Conservation (phyloP, 2,888 invertebrate genomes). For the Tortricodes alternella region DNA sequence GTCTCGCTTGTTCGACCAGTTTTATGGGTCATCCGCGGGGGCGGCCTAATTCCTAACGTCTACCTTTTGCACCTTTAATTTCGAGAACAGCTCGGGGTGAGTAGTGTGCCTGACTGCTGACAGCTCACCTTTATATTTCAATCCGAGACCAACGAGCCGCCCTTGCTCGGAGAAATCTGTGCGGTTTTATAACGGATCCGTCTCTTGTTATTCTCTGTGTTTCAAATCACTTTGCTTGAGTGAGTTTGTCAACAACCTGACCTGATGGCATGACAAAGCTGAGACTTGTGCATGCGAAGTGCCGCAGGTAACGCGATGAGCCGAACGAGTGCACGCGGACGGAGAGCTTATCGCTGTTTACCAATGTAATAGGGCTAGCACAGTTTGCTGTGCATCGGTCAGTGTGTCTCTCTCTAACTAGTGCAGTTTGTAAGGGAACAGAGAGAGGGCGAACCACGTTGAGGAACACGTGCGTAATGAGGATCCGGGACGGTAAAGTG, state of each 20-base stretch:
- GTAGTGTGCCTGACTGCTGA: slow-evolving; percentile 16
- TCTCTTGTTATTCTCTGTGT: no score
- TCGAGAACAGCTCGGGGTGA: slow-evolving; percentile 8
- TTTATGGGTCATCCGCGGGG: slow-evolving; percentile 27
- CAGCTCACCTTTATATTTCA: slow-evolving; percentile 23
- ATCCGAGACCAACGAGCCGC: background rate
- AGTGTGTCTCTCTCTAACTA: no score
- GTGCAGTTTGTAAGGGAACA: no score
- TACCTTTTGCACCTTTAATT: slow-evolving; percentile 32
- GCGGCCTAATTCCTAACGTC: slow-evolving; percentile 28
- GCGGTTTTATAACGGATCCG: no score
- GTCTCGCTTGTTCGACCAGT: slow-evolving; percentile 30
- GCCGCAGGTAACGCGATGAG: slow-evolving; percentile 11
- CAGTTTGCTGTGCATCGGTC: no score
- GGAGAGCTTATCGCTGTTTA: background rate
- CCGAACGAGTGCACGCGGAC: slow-evolving; percentile 5
- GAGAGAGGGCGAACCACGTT: no score
- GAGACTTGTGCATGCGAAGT: background rate
- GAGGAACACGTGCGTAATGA: no score
- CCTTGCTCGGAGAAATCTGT: background rate
- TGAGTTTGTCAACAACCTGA: background rate
- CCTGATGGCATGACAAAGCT: background rate
- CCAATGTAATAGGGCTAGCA: no score
- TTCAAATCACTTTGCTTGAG: no score
- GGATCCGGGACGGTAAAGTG: no score